Evolutionary conservation across 2,888 invertebrate genomes (phyloP).

Genomic region (Zaprionus bogoriensis): DNA sequence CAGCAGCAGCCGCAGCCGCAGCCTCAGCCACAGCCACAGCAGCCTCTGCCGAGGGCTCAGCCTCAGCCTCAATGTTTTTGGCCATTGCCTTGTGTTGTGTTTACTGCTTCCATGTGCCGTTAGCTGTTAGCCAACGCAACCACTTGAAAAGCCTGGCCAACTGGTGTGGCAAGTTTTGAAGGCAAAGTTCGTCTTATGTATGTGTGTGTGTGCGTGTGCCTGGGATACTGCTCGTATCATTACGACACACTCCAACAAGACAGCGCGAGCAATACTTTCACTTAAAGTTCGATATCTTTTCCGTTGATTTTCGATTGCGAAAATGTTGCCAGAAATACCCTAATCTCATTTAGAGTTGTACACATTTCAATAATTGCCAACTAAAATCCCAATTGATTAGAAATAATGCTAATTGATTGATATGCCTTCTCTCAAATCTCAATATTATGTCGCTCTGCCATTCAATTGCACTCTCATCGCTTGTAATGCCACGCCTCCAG

Average conservation of each 20-base stretch:
- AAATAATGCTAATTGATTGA: too few species aligned
- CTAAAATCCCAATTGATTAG: too few species aligned
- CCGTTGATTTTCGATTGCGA: too few species aligned
- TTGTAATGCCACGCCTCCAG: background rate
- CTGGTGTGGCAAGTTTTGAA: slow-evolving; percentile 36
- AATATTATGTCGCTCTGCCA: background rate
- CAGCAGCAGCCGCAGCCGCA: background rate
- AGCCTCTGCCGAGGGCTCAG: slow-evolving; percentile 7
- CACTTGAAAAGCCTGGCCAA: slow-evolving; percentile 30
- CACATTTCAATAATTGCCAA: too few species aligned
- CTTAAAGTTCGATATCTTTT: background rate
- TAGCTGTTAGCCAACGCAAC: slow-evolving; percentile 32
- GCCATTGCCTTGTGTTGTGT: slow-evolving; percentile 15
- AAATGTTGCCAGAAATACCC: too few species aligned
- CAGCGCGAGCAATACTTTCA: slow-evolving; percentile 1
- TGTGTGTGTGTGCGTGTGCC: slow-evolving; percentile 5
- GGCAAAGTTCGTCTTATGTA: slow-evolving; percentile 20
- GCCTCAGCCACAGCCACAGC: slow-evolving; percentile 6
- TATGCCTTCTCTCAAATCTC: too few species aligned
- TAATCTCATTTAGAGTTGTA: too few species aligned
- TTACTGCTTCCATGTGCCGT: slow-evolving; percentile 31
- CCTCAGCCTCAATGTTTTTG: slow-evolving; percentile 9
- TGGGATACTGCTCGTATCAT: slow-evolving; percentile 4
- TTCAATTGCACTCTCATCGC: background rate
- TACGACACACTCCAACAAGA: slow-evolving; percentile 12